These are phyloP conservation scores for Protobothrops mucrosquamatus DNA, from an alignment of 2,113 vertebrate genomes.

Conservation along the genomic window DNA sequence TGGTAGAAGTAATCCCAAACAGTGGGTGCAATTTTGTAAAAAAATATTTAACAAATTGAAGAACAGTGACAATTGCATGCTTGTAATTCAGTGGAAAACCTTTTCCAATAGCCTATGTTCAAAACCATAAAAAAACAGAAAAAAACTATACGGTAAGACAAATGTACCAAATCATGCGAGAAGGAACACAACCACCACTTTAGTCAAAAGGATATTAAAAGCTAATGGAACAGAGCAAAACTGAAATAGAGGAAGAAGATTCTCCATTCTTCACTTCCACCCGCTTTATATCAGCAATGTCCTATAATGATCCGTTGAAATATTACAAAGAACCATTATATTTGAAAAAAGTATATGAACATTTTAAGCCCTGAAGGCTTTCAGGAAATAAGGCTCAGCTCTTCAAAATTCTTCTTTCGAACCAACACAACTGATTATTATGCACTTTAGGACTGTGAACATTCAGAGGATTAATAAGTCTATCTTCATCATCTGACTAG, in stretches of 20 bases:
- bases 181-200: neutral
- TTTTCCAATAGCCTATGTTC: neutral
- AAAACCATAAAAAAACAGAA: neutral
- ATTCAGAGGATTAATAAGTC: slow-evolving; percentile 6
- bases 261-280: neutral
- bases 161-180: neutral
- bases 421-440: neutral
- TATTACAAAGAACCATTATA: neutral
- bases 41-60: neutral
- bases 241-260: neutral
- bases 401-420: neutral
- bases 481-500: slow-evolving; percentile 67
- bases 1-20: neutral
- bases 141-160: neutral
- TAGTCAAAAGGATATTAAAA: neutral
- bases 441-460: neutral
- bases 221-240: neutral
- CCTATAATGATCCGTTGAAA: neutral
- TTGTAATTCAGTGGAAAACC: neutral
- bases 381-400: slow-evolving; percentile 36
- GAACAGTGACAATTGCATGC: neutral
- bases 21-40: neutral
- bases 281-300: neutral
- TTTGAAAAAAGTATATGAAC: neutral
- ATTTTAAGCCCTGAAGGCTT: slow-evolving; percentile 28